These are phyloP conservation scores for Argyra leucocephala DNA, from an alignment of 2,888 invertebrate genomes.

Conservation along the genomic window DNA sequence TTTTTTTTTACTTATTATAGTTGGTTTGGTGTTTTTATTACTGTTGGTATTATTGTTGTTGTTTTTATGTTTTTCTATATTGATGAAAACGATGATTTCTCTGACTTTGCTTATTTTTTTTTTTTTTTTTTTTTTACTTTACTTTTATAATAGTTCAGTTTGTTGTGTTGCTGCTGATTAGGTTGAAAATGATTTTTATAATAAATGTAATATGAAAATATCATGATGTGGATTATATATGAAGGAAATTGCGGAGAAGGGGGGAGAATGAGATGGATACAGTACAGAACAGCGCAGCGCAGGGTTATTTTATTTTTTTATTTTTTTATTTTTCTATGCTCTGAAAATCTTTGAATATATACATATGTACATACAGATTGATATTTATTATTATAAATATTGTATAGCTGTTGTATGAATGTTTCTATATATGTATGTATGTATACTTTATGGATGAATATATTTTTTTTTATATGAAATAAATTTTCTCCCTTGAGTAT, in stretches of 20 bases:
- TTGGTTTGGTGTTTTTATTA: no score
- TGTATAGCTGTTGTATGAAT: neutral
- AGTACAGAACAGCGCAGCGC: neutral
- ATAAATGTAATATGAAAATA: no score
- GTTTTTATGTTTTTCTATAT: no score
- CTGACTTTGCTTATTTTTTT: no score
- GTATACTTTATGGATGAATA: neutral
- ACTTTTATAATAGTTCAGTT: no score
- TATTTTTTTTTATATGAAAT: neutral
- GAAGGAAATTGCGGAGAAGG: neutral
- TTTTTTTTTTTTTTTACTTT: no score
- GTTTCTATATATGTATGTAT: neutral
- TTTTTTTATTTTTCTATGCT: neutral
- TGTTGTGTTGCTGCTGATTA: no score
- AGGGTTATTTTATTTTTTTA: neutral
- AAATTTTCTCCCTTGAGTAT: conserved; percentile 6
- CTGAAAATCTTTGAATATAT: neutral
- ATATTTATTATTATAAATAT: neutral
- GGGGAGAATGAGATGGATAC: neutral
- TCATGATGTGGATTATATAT: neutral
- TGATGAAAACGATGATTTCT: no score
- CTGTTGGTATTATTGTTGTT: no score
- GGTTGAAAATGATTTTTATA: no score
- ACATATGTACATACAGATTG: neutral
- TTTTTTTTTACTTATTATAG: no score